A percentile compares a stretch with the other conserved stretches of the same genome.
phyloP scores from a whole-genome alignment of 92 coral and sea anemone species.

The Zoanthus sansibaricus region DNA sequence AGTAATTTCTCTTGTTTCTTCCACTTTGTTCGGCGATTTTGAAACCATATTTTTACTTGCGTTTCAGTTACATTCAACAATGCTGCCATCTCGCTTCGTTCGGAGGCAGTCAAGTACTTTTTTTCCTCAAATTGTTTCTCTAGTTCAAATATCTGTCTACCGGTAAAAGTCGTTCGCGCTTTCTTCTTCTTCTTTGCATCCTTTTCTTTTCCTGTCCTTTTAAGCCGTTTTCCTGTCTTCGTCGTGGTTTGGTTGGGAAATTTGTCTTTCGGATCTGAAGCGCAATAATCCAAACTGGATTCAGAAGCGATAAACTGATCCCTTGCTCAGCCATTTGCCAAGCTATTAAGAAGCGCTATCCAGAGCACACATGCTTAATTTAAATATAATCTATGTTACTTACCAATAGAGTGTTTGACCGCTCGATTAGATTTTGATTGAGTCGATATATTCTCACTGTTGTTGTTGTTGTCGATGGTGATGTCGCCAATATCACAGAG shows the following conservation, averaged over 20 bases:
- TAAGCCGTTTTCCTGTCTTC: conserved; percentile 59
- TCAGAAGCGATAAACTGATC: conserved; percentile 58
- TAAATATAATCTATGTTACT: conserved; percentile 49
- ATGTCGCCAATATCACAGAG: conserved; percentile 14
- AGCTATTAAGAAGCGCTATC: conserved; percentile 56
- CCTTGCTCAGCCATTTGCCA: conserved; percentile 65
- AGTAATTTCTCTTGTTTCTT: conserved; percentile 89
- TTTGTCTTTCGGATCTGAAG: conserved; percentile 59
- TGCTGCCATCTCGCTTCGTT: conserved; percentile 94
- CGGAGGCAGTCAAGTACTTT: conserved; percentile 94
- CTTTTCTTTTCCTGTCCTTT: conserved; percentile 74
- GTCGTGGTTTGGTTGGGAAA: conserved; percentile 34
- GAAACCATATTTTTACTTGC: conserved; percentile 99
- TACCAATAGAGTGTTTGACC: conserved; percentile 43
- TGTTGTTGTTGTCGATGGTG: conserved; percentile 39
- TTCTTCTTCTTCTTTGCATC: conserved; percentile 89
- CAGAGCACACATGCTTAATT: conserved; percentile 19
- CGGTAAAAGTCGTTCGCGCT: conserved; percentile 99
- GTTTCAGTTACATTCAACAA: conserved; percentile 97
- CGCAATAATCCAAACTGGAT: conserved; percentile 50
- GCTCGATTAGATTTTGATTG: conserved; percentile 52
- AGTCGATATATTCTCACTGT: conserved; percentile 13
- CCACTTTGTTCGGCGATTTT: conserved; percentile 97
- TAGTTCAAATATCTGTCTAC: conserved; percentile 97
- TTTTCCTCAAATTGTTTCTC: conserved; percentile 98